Base-by-base conservation (phyloP, 2,888 invertebrate genomes). In the Drosophila trichaetosa region DNA sequence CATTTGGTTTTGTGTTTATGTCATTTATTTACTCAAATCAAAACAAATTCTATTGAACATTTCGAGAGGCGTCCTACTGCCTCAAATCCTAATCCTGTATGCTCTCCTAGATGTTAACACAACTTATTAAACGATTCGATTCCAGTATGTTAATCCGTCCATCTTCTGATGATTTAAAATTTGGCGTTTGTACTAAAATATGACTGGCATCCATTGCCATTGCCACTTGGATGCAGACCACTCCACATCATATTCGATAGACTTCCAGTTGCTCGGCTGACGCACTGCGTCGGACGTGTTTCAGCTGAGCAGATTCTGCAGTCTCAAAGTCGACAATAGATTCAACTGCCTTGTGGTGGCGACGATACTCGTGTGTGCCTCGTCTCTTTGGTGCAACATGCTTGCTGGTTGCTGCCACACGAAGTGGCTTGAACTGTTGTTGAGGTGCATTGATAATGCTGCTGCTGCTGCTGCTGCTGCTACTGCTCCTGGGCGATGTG, bases 231-330 rank as follows among this genome's bases (percentile, higher is more conserved):
- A 93, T 96, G 95, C 33, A 96, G 82, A 16, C 94, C 94, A 1
- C 96, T 96, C 96, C 4, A 96, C 94, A 70, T 96, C 95, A 94
- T 94, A 96, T 18, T 87, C 77, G 54, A 24, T 16, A 74, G 79
- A 70, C 82, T 95, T 95, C 5, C 84, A 77, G 1, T 68, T 46
- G 0, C 73, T 49, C 52, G 67, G 65, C n/a, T 81, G 65, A 10
- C 82, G 27, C 88, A 83, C 36, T 73, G 61, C 5, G 0, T 89
- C 86, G 4, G 73, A 77, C 16, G 87, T 65, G 61, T 90, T 91
- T 5, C 64, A 63, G 2, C 70, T 74, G 18, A 80, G 80, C 6
- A 76, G 76, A 24, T 80, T 69, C 29, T 82, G 74, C 48, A 92
- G 63, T 16, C 64, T 64, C 48, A 71, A 70, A 11, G 64, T 49